Conservation (phyloP, 2,113 vertebrate species). For the Neolamprologus toae region DNA sequence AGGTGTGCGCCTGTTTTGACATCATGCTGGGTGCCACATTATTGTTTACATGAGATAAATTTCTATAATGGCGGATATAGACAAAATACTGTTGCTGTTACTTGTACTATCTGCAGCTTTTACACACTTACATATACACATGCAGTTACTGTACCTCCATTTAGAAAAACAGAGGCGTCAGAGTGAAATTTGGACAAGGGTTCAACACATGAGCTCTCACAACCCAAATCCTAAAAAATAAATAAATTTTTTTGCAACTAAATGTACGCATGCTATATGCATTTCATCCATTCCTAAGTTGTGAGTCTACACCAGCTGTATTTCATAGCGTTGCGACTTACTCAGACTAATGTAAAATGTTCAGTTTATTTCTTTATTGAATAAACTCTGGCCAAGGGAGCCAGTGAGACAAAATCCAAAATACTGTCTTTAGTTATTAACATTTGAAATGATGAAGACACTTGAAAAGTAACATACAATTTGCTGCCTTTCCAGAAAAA, state of each 20-base stretch:
- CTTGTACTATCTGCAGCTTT: neutral
- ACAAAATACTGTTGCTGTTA: neutral
- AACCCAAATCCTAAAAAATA: neutral
- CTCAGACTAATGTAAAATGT: neutral
- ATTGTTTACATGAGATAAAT: neutral
- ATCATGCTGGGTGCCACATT: neutral
- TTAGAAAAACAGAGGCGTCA: neutral
- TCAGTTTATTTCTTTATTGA: neutral
- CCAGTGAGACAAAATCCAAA: neutral
- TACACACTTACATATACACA: neutral
- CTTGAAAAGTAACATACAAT: neutral
- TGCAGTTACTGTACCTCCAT: neutral
- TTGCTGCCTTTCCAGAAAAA: neutral
- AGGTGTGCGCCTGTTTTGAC: neutral
- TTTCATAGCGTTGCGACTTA: neutral
- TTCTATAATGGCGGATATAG: neutral
- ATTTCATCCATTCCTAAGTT: neutral
- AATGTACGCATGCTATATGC: neutral
- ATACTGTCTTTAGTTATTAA: neutral
- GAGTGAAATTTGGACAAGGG: neutral
- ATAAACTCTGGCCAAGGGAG: neutral
- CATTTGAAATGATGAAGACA: neutral
- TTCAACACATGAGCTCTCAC: neutral
- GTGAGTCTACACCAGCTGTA: neutral
- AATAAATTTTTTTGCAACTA: rapidly evolving